These are phyloP conservation scores for Struthidea cinerea DNA, from an alignment of 2,113 vertebrate genomes.

Conservation along the genomic window DNA sequence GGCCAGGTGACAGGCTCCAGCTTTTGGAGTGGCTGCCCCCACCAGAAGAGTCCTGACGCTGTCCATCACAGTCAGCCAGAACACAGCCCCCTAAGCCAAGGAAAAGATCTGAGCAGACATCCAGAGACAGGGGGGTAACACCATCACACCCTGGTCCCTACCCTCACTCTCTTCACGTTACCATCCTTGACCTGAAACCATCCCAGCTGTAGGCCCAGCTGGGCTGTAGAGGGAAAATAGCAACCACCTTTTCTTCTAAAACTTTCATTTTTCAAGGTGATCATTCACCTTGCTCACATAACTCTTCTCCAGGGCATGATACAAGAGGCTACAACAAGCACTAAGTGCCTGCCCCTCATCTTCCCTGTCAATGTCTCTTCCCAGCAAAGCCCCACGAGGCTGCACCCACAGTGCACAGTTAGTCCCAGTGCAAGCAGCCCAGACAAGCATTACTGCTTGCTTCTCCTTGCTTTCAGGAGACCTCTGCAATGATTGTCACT, in stretches of 20 bases:
- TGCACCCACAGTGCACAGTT: not conserved
- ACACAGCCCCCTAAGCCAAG: not conserved
- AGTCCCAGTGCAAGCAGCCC: not conserved
- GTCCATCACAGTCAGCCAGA: not conserved
- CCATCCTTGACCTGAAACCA: not conserved
- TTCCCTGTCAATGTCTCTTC: not conserved
- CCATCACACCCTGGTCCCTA: not conserved
- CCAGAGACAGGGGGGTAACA: not conserved
- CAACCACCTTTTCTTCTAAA: not conserved
- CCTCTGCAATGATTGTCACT: not conserved
- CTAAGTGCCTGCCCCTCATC: not conserved
- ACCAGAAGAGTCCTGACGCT: not conserved
- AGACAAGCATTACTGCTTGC: not conserved
- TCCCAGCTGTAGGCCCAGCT: not conserved
- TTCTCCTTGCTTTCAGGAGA: not conserved
- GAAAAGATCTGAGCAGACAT: not conserved
- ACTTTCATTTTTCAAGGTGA: too few relatives aligned
- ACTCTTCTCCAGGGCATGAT: not conserved
- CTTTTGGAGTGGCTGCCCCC: not conserved
- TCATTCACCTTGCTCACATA: not conserved
- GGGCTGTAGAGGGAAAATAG: not conserved
- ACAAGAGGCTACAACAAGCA: not conserved
- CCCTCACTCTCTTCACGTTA: not conserved
- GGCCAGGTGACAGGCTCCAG: not conserved
- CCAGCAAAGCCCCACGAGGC: not conserved